These are phyloP conservation scores for Norana najaformis DNA, from an alignment of 2,888 invertebrate species.

Conservation along the genomic window DNA sequence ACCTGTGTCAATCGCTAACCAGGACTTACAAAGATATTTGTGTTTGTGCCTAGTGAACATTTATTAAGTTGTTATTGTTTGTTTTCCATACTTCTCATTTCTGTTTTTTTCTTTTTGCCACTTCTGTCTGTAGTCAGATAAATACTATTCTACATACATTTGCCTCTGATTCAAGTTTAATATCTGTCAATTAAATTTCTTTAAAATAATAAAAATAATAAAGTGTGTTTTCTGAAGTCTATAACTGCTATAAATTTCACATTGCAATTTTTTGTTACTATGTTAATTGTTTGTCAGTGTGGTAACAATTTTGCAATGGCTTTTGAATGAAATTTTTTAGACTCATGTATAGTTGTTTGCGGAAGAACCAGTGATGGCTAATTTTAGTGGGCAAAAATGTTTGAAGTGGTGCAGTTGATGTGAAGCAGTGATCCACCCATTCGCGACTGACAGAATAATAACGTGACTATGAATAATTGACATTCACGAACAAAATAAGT, in stretches of 20 bases:
- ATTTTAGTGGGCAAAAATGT: neutral
- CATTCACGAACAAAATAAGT: neutral
- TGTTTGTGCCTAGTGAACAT: neutral
- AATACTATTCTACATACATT: neutral
- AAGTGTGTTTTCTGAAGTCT: neutral
- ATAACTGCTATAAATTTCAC: neutral
- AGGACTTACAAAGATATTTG: neutral
- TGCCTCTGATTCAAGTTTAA: neutral
- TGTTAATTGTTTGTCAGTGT: neutral
- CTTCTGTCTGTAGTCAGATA: neutral
- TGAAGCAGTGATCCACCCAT: neutral
- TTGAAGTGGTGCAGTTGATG: neutral
- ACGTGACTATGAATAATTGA: neutral
- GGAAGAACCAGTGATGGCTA: neutral
- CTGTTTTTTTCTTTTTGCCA: neutral
- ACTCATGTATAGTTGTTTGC: neutral
- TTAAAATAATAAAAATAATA: neutral
- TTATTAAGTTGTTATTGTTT: neutral
- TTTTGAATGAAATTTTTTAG: too few species aligned
- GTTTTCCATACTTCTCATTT: neutral
- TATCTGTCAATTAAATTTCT: too few species aligned
- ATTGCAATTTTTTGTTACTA: neutral
- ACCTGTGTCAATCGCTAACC: neutral
- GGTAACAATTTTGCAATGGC: neutral
- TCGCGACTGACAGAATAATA: neutral